Base-by-base conservation (phyloP, 2,113 vertebrate genomes). In the Phycodurus eques region DNA sequence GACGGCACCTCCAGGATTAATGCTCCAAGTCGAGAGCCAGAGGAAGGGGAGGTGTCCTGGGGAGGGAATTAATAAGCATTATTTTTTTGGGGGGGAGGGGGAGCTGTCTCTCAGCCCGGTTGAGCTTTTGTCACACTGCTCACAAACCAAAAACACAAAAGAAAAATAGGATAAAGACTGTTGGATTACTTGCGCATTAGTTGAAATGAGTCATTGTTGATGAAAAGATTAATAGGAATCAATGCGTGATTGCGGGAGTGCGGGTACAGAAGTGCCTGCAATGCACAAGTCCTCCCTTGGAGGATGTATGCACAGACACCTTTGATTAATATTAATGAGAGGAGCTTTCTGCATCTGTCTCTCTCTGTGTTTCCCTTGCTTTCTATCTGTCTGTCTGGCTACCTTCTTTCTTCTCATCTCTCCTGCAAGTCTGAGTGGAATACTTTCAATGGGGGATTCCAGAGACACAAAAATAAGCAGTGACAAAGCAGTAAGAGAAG, bases 241-340 rank as follows among this genome's bases (percentile, higher is more conserved):
- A 70, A 72, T 74, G 71, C 67, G 47, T 68, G 78, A 81, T 85
- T 76, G 83, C 19, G 14, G 72, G 3, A 73, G 57, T 35, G 71
- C 82, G 75, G 5, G 70, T 76, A 64, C 59, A 82, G 71, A 79
- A 79, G 31, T 68, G 67, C 42, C 59, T 44, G 53, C 61, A 57
- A n/a, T 12, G 72, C 47, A 1, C 51, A 61, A 53, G 72, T 65
- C 70, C 69, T 54, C 65, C 67, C 70, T 71, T 53, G 35, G 76
- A 84, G 59, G 66, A 75, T 72, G 69, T 70, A 68, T 39, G 66
- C 68, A 75, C 78, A 83, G 74, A 66, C 67, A 56, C 75, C 79
- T 87, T 85, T 88, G 83, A 90, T 89, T 88, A 76, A 86, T 82
- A 82, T 73, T 77, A 84, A 89, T 86, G 67, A 74, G 78, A 74